Evolutionary conservation across 92 coral and sea anemone genomes (phyloP).

Genomic region (Muricea muricata): DNA sequence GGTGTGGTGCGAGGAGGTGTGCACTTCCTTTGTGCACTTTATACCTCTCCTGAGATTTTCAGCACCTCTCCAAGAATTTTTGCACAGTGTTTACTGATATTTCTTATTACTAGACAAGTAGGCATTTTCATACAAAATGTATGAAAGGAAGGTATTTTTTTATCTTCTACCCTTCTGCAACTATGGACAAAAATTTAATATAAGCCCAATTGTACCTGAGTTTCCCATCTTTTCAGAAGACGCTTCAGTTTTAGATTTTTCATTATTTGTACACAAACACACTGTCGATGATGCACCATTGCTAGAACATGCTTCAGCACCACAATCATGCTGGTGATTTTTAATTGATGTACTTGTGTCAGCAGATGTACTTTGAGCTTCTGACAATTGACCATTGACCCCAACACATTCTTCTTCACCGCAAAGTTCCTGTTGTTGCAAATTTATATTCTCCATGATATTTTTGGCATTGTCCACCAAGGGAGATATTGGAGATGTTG

Average conservation of each 20-base stretch:
- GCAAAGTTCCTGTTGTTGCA: conserved; percentile 18
- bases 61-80: too few relatives aligned
- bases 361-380: background rate
- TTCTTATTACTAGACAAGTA: too few relatives aligned
- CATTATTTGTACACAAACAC: conserved; percentile 15
- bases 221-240: background rate
- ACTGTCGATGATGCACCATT: conserved; percentile 18
- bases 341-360: background rate
- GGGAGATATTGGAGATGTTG: conserved; percentile 3
- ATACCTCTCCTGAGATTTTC: too few relatives aligned
- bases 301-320: conserved; percentile 7
- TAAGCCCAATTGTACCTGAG: background rate
- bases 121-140: too few relatives aligned
- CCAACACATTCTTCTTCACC: background rate
- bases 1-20: too few relatives aligned
- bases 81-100: too few relatives aligned
- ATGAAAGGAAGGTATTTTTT: too few relatives aligned
- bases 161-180: too few relatives aligned
- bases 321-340: background rate
- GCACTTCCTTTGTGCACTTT: too few relatives aligned
- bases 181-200: background rate
- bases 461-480: background rate
- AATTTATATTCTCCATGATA: conserved; percentile 14
- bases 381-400: background rate
- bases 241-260: background rate